A percentile compares a stretch with the other conserved stretches of the same genome.
Evolutionary conservation across 37 sponge, comb jelly and placozoan species (phyloP).

Genomic region (Sycon ciliatum): DNA sequence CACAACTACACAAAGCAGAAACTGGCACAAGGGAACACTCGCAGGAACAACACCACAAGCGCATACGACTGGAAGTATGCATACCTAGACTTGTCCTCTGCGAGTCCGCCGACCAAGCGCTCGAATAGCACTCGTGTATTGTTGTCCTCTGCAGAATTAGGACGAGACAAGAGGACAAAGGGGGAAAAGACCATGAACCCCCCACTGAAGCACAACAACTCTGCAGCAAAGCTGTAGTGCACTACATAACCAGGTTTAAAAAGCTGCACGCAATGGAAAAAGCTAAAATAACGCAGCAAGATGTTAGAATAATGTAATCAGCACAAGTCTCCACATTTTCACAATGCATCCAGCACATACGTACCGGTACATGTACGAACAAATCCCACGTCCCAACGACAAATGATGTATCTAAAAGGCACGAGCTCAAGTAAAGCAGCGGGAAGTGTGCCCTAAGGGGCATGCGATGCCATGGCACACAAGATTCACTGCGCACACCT

Average conservation of each 20-base stretch:
- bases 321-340: no score
- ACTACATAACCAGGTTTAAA: no score
- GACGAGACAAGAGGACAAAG: not conserved
- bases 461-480: not conserved
- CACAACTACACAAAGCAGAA: no score
- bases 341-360: no score
- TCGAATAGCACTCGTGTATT: constrained; percentile 90
- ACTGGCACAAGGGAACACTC: not conserved
- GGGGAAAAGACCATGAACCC: not conserved
- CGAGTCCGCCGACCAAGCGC: constrained; percentile 49
- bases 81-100: constrained; percentile 61
- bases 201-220: no score
- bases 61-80: not conserved
- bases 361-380: no score
- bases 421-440: not conserved
- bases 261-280: no score
- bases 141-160: constrained; percentile 69
- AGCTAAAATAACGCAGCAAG: no score
- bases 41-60: not conserved
- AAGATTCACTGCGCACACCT: not conserved
- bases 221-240: no score
- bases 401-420: no score
- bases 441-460: not conserved
- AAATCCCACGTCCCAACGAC: no score
- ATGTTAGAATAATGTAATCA: no score